Conservation (phyloP, 2,113 vertebrate species). For the Syngnathus scovelli region DNA sequence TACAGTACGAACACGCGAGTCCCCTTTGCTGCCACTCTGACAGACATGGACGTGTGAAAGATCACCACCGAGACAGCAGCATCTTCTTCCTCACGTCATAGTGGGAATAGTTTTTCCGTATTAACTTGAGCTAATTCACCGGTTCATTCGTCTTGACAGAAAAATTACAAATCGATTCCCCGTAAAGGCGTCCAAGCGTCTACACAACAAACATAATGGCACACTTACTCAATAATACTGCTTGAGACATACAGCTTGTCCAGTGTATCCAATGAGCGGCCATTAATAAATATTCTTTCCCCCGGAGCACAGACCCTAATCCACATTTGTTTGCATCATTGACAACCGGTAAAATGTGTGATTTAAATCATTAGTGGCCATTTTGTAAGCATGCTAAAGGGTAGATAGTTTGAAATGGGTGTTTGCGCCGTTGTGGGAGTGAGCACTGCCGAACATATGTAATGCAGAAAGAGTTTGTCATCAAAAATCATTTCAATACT, state of each 20-base stretch:
- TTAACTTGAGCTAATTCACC: conserved; percentile 3
- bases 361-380: background rate
- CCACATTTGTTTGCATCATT: conserved; percentile 29
- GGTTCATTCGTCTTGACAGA: conserved; percentile 14
- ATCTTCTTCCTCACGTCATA: background rate
- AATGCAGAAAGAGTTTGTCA: background rate
- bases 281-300: conserved; percentile 21
- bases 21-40: conserved; percentile 1
- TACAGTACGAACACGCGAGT: conserved; percentile 7
- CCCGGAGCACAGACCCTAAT: conserved; percentile 11
- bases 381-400: background rate
- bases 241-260: conserved; percentile 1
- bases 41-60: conserved; percentile 21
- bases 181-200: background rate
- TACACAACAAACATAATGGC: background rate
- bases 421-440: no score
- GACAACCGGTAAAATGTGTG: conserved; percentile 8
- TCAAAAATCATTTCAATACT: background rate
- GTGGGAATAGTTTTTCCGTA: background rate
- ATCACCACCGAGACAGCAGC: background rate
- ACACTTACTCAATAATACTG: background rate
- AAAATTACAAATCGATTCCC: background rate
- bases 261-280: conserved; percentile 24
- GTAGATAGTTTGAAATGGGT: no score
- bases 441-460: no score